Conservation (phyloP, 2,888 invertebrate species). For the Dinocampus coccinellae region DNA sequence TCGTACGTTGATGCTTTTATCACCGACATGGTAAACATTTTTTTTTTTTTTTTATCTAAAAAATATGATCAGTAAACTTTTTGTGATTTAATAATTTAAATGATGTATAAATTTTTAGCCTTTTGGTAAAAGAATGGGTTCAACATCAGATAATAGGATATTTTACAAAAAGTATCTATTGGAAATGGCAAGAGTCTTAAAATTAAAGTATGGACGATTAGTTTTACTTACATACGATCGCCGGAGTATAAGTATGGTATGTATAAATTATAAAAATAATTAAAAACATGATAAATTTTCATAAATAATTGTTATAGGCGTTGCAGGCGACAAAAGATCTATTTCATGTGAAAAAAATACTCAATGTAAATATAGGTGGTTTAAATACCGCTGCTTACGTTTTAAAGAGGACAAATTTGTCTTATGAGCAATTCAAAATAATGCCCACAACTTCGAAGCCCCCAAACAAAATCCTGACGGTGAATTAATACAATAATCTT, state of each 20-base stretch:
- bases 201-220: slow-evolving; percentile 69
- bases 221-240: slow-evolving; percentile 71
- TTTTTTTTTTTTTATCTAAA: slow-evolving; percentile 21
- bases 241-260: slow-evolving; percentile 53
- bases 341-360: slow-evolving; percentile 53
- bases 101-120: slow-evolving; percentile 64
- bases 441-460: background rate
- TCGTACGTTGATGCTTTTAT: slow-evolving; percentile 72
- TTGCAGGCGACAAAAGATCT: slow-evolving; percentile 49
- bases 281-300: slow-evolving; percentile 11
- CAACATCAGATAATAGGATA: slow-evolving; percentile 69
- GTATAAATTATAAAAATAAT: slow-evolving; percentile 16
- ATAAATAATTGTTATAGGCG: too few species aligned
- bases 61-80: background rate
- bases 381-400: slow-evolving; percentile 60
- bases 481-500: too few species aligned
- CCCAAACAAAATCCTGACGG: too few species aligned
- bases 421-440: slow-evolving; percentile 41
- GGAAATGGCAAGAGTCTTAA: slow-evolving; percentile 71
- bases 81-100: background rate
- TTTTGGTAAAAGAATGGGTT: slow-evolving; percentile 73
- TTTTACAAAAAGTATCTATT: slow-evolving; percentile 71
- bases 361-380: slow-evolving; percentile 59
- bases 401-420: slow-evolving; percentile 50
- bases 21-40: slow-evolving; percentile 72